Evolutionary conservation across 2,888 invertebrate species (phyloP), one percentile per base, ranked within the genome.

Genomic region (Galeruca laticollis): DNA sequence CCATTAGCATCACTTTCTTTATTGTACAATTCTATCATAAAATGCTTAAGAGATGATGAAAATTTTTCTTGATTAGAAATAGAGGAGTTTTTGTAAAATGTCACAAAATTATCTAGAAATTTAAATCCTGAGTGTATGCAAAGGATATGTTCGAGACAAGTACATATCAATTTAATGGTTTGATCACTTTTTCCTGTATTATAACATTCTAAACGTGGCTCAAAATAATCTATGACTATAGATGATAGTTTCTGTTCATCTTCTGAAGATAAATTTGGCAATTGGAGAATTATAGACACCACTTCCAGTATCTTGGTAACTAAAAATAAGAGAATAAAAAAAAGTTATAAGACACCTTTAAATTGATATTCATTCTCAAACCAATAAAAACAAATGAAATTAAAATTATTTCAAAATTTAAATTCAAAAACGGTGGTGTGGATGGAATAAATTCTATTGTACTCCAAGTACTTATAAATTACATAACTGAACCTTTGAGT

Each of bases 131-230:
- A 73, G 52, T 77, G 78, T n/a, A 74, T 70, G 43, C 71, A 74
- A 2, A 80, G 59, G 47, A 78, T 59, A 52, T 77, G 69, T 66
- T 78, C 70, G 11, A 81, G 54, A 49, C 79, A 80, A 35, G 18
- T 56, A 63, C 79, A 78, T 8, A 81, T 56, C 21, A 70, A 73
- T 49, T 71, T 72, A 4, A 79, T 69, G 1, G 75, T 70, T 52
- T 73, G 72, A 2, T 73, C 71, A 60, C 73, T 73, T 15, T 67
- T 61, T 33, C 73, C 73, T 0, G 43, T 9, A 49, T 69, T 70
- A 62, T 76, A 78, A 71, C 75, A 72, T 0, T 72, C 68, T 31
- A 73, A 63, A 20, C 40, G 49, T 26, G 69, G 70, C 47, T 78
- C 72, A 49, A 76, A 75, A 57, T 76, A 76, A 10, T 71, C 71